Base-by-base conservation (phyloP, 2,113 vertebrate species). In the Hippolais icterina region DNA sequence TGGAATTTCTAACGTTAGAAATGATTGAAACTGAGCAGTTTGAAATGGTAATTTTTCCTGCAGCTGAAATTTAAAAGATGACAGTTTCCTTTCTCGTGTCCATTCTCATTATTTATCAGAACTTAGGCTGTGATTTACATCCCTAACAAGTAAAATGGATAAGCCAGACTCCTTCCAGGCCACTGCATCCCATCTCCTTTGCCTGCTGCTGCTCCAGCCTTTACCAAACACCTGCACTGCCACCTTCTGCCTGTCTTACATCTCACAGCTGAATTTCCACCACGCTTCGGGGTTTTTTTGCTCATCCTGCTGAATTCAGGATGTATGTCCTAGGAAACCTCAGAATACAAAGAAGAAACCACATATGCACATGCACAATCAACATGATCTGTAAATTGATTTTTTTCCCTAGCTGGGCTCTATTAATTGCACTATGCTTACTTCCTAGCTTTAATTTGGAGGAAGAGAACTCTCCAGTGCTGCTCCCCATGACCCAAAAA, bases 41-140 rank as follows among this genome's bases (percentile, higher is more conserved):
- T 96, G 93, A 96, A 95, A 91, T 93, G 76, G 52, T 70, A 87
- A 92, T 95, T 93, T 95, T 93, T 71, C 86, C 79, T 81, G 28
- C 53, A 81, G 53, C 61, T 84, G 86, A 87, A 79, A 90, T 88
- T 50, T 75, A 53, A 90, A 92, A 86, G 68, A 90, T 74, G 89
- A 78, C 44, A 44, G 60, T 87, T 94, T 92, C 90, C 76, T 89
- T 91, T 88, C 90, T 52, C 83, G 3, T 49, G 88, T 88, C 93
- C 61, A 6, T 89, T 94, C 88, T 86, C 54, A 60, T 93, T 94
- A 86, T 92, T 96, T 90, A 74, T 83, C 83, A 84, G 83, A 81
- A 77, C 15, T 78, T 68, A n/a, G 0, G 9, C 37, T 46, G 60
- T 63, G 69, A 83, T 93, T 96, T 96, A 78, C 69, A 66, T 57